Evolutionary conservation across 2,888 invertebrate species (phyloP).

Genomic region (Aphidoletes aphidimyza): DNA sequence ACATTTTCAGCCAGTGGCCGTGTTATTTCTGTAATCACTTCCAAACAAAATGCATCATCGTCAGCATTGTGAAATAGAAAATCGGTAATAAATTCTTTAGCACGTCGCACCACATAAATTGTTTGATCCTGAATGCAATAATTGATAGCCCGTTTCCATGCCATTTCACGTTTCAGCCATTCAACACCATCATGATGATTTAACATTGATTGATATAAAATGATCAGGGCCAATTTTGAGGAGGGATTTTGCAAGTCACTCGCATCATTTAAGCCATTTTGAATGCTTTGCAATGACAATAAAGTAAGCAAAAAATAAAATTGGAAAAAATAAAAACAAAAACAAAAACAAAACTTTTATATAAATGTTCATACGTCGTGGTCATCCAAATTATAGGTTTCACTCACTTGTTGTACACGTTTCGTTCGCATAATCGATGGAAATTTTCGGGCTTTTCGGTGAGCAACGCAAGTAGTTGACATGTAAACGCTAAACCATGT

Average conservation of each 20-base stretch:
- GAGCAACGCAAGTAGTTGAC: neutral
- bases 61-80: constrained; percentile 71
- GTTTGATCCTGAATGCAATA: constrained; percentile 76
- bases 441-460: neutral
- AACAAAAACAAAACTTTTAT: neutral
- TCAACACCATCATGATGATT: constrained; percentile 73
- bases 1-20: constrained; percentile 69
- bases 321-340: neutral
- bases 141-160: constrained; percentile 74
- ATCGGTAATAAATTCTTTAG: constrained; percentile 72
- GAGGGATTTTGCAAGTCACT: constrained; percentile 68
- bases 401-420: constrained; percentile 12
- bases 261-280: constrained; percentile 60
- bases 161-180: constrained; percentile 73
- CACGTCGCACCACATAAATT: constrained; percentile 76
- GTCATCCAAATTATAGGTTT: too few relatives aligned
- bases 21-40: constrained; percentile 70
- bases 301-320: too few relatives aligned
- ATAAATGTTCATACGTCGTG: too few relatives aligned
- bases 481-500: constrained; percentile 1
- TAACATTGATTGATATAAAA: constrained; percentile 71
- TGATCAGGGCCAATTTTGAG: constrained; percentile 75
- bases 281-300: too few relatives aligned
- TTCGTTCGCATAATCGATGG: neutral
- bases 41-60: constrained; percentile 69